Percentiles rank a stretch among this genome's conserved stretches.
These are phyloP conservation scores for Dufourea novaeangliae DNA, from an alignment of 1,140 invertebrate genomes.

Conservation along the genomic window DNA sequence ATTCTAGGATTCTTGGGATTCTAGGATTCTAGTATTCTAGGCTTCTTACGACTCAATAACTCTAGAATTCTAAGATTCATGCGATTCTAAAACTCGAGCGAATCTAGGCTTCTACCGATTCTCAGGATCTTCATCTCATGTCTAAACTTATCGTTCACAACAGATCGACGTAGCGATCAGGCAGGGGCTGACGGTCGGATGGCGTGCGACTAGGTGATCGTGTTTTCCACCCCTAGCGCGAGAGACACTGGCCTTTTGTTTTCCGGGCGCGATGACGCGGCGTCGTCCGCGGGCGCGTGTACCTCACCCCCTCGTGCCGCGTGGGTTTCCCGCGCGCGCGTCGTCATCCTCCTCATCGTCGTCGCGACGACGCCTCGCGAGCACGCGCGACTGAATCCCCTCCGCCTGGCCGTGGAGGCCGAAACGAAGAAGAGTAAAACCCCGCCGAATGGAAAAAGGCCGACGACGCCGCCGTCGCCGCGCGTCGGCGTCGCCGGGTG, in stretches of 20 bases:
- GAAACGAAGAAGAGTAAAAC: conserved; percentile 26
- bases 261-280: conserved; percentile 31
- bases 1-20: too few species aligned
- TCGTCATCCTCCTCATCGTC: too few species aligned
- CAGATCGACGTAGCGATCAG: not conserved
- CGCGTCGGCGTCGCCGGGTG: conserved; percentile 54
- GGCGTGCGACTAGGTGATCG: not conserved
- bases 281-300: conserved; percentile 7
- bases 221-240: conserved; percentile 17
- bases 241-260: conserved; percentile 32
- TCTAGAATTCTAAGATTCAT: too few species aligned
- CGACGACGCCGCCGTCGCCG: conserved; percentile 51
- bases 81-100: too few species aligned
- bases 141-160: too few species aligned
- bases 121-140: too few species aligned
- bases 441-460: conserved; percentile 65
- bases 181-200: not conserved
- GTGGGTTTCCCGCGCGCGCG: conserved; percentile 14
- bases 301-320: not conserved
- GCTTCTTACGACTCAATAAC: too few species aligned
- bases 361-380: conserved; percentile 17
- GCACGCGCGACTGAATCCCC: not conserved
- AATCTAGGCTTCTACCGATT: too few species aligned
- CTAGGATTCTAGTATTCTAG: too few species aligned
- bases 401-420: conserved; percentile 16